Base-by-base conservation (phyloP, 2,113 vertebrate genomes). In the Scomber colias region DNA sequence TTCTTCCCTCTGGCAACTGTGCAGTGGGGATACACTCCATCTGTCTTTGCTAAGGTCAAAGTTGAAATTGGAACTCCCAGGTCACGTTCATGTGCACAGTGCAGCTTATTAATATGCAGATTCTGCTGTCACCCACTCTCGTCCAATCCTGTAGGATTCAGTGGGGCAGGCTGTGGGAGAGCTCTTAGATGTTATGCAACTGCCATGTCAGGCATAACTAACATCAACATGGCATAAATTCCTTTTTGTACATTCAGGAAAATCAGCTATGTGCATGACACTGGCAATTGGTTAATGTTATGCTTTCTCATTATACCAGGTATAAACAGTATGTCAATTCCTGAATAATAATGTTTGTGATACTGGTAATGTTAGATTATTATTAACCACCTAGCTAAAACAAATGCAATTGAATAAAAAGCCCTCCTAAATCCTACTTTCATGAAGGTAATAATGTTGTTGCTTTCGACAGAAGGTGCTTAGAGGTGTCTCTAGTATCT, bases 131-230 rank as follows among this genome's bases (percentile, higher is more conserved):
- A 48, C 68, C 49, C 15, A 4, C 75, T 87, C 56, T 82, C 76
- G 50, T 68, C 57, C 63, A 73, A 2, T 79, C 79, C 71, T 55
- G 70, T 31, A 45, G 79, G 88, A 80, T 80, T 84, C 85, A 83
- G 71, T 12, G 60, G 55, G 59, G 50, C 75, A 72, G 54, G 59
- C 61, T 72, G 62, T 27, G 45, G 55, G 5, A 5, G 59, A 53
- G 85, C 80, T 79, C 72, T 79, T 57, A 73, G 63, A 60, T 72
- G 54, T 93, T 93, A 91, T 0, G 40, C 77, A 91, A 90, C 74
- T n/a, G 24, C 66, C 53, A 17, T 76, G 70, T 86, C 66, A 82
- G 67, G 77, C 81, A 66, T 35, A 63, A 77, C 72, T 75, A 84
- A 89, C 66, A 46, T 77, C 69, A 72, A 50, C 17, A 54, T 13